Evolutionary conservation across 2,888 invertebrate genomes (phyloP).

Genomic region (Antheraea yamamai): DNA sequence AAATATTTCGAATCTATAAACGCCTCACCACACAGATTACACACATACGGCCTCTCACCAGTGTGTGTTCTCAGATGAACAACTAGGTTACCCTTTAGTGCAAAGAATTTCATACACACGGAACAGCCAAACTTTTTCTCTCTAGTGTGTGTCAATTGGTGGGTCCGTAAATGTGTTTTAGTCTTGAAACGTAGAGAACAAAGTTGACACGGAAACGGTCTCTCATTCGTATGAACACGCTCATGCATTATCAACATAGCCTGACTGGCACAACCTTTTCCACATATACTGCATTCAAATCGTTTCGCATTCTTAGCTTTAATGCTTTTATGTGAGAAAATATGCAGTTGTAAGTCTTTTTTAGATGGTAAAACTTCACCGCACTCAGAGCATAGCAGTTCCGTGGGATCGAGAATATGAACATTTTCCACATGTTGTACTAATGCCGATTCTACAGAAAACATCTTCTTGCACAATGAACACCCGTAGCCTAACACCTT

Average conservation of each 20-base stretch:
- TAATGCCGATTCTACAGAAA: slow-evolving; percentile 69
- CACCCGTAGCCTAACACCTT: slow-evolving; percentile 73
- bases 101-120: slow-evolving; percentile 79
- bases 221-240: slow-evolving; percentile 75
- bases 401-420: slow-evolving; percentile 63
- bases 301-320: slow-evolving; percentile 57
- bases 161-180: slow-evolving; percentile 75
- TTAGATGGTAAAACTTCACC: slow-evolving; percentile 64
- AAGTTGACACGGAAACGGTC: slow-evolving; percentile 72
- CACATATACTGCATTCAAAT: slow-evolving; percentile 71
- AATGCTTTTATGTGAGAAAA: slow-evolving; percentile 53
- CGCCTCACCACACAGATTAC: slow-evolving; percentile 70
- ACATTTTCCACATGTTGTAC: slow-evolving; percentile 69
- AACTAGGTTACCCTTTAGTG: slow-evolving; percentile 75
- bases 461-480: slow-evolving; percentile 75
- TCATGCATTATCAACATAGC: slow-evolving; percentile 79
- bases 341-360: slow-evolving; percentile 61
- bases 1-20: slow-evolving; percentile 80
- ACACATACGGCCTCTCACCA: slow-evolving; percentile 76
- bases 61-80: slow-evolving; percentile 78
- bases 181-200: slow-evolving; percentile 75
- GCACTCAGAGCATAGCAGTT: slow-evolving; percentile 63
- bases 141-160: slow-evolving; percentile 76
- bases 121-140: slow-evolving; percentile 80
- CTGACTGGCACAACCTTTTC: slow-evolving; percentile 73